These are phyloP conservation scores for Emydura subglobosa DNA, from an alignment of 2,113 vertebrate genomes.

Conservation along the genomic window DNA sequence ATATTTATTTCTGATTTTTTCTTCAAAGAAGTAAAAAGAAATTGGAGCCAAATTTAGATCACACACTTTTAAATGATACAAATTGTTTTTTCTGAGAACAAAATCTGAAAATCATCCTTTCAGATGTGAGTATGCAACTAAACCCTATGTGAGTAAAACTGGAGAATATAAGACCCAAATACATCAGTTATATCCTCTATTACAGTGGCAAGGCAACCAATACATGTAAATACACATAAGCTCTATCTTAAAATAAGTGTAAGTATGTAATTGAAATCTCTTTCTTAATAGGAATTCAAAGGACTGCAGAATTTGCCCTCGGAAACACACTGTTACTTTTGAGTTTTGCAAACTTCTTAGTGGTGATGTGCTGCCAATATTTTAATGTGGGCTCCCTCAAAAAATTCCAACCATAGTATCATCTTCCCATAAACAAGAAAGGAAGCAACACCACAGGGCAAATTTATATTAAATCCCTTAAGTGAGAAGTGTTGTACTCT, in stretches of 20 bases:
- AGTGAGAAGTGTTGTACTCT: neutral
- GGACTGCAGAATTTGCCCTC: neutral
- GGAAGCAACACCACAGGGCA: neutral
- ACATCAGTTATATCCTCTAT: slow-evolving; percentile 35
- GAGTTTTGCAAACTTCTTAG: neutral
- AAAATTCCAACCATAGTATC: neutral
- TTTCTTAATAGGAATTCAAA: neutral
- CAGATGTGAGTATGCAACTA: slow-evolving; percentile 18
- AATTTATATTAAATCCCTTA: neutral
- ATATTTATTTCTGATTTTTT: neutral
- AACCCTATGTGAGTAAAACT: slow-evolving; percentile 28
- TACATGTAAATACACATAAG: slow-evolving; percentile 12
- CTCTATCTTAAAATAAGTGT: too few relatives aligned
- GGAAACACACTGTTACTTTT: neutral
- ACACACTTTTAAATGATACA: neutral
- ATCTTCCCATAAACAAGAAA: neutral
- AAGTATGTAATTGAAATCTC: slow-evolving; percentile 2
- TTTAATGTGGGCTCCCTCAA: neutral
- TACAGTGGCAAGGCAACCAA: neutral
- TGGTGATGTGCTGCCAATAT: neutral
- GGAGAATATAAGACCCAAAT: slow-evolving; percentile 30
- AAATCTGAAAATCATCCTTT: slow-evolving; percentile 3
- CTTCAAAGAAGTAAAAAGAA: neutral
- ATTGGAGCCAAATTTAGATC: neutral
- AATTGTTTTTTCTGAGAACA: slow-evolving; percentile 3